Percentiles rank a stretch among this genome's conserved stretches.
Conservation (phyloP, 2,113 vertebrate genomes). For the Microcebus tavaratra region DNA sequence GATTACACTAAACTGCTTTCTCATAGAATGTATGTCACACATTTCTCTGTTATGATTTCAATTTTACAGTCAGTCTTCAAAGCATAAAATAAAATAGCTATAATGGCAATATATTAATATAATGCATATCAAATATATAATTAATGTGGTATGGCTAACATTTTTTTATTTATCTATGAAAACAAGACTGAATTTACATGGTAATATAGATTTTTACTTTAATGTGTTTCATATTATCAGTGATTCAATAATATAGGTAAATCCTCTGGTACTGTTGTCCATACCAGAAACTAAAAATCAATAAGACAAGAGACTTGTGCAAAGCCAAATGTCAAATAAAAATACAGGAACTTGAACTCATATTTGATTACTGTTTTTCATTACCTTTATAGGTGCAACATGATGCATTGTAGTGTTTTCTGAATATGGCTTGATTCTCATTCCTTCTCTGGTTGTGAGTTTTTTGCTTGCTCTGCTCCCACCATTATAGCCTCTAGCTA, state of each 20-base stretch:
- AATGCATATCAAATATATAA: neutral
- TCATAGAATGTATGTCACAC: neutral
- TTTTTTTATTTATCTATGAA: neutral
- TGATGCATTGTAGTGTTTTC: neutral
- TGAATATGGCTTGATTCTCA: neutral
- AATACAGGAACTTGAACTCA: neutral
- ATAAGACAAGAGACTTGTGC: neutral
- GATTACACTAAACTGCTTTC: neutral
- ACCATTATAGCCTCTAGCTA: neutral
- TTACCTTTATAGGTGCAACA: neutral
- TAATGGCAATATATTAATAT: neutral
- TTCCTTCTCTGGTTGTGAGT: neutral
- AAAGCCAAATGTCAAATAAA: neutral
- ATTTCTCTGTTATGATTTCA: neutral
- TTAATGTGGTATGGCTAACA: neutral
- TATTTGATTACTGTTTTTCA: neutral
- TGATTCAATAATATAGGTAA: neutral
- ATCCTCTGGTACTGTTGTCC: neutral
- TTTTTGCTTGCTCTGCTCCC: accelerated
- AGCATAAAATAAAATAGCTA: neutral
- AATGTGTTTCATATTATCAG: neutral
- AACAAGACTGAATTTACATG: neutral
- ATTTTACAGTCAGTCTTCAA: neutral
- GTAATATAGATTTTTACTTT: neutral
- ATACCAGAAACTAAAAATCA: neutral